Evolutionary conservation across 2,113 vertebrate genomes (phyloP).

Genomic region (Forbesichthys agassizii): DNA sequence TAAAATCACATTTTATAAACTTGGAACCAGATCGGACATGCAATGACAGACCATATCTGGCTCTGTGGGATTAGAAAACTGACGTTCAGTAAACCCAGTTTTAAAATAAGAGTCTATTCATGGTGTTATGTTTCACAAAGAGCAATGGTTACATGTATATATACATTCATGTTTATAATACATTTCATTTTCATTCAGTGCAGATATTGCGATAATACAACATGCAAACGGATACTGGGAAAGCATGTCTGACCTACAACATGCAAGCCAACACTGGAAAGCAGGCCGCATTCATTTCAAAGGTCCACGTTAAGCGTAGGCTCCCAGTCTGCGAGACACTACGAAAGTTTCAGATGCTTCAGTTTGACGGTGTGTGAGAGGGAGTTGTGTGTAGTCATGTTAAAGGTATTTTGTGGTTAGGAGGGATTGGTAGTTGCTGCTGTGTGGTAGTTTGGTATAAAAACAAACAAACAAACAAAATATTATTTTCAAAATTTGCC

Average conservation of each 20-base stretch:
- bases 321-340: too few relatives aligned
- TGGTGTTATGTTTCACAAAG: constrained; percentile 51
- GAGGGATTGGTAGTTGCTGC: too few relatives aligned
- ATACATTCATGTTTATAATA: constrained; percentile 79
- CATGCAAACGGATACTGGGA: constrained; percentile 71
- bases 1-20: constrained; percentile 10
- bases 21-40: constrained; percentile 41
- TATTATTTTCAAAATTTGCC: too few relatives aligned
- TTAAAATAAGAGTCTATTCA: constrained; percentile 48
- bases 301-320: too few relatives aligned
- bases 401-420: too few relatives aligned
- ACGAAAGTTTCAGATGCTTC: too few relatives aligned
- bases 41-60: constrained; percentile 45
- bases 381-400: too few relatives aligned
- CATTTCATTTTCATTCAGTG: constrained; percentile 75
- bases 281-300: constrained; percentile 19
- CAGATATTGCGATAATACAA: constrained; percentile 72
- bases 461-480: too few relatives aligned
- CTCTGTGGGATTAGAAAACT: constrained; percentile 2
- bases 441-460: too few relatives aligned
- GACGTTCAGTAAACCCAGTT: constrained; percentile 41
- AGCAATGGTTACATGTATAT: constrained; percentile 55
- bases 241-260: constrained; percentile 46
- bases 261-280: constrained; percentile 70
- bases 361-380: too few relatives aligned